A percentile compares a stretch with the other conserved stretches of the same genome.
These are phyloP conservation scores for Thamnaconus septentrionalis DNA, from an alignment of 2,113 vertebrate species.

Conservation along the genomic window DNA sequence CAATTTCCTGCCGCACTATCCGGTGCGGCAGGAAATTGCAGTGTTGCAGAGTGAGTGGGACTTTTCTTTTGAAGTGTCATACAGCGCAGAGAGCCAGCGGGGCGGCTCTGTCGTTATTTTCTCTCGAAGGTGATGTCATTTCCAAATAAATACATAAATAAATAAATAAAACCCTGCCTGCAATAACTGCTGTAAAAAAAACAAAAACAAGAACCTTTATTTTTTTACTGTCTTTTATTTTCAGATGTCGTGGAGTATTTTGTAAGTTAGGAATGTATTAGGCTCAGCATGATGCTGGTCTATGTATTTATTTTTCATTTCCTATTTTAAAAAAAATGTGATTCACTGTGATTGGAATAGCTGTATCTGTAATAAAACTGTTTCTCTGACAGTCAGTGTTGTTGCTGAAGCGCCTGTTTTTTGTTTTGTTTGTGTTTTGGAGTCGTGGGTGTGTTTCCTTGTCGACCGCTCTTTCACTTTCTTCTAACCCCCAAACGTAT, in stretches of 20 bases:
- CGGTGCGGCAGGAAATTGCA: background rate
- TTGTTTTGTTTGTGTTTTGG: too few relatives aligned
- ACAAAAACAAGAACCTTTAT: background rate
- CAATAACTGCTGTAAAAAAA: slow-evolving; percentile 1
- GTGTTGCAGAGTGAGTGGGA: background rate
- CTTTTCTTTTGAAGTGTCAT: background rate
- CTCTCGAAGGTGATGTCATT: background rate
- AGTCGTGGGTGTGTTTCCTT: too few relatives aligned
- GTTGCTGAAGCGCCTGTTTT: too few relatives aligned
- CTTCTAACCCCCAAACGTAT: too few relatives aligned
- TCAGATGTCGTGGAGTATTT: background rate
- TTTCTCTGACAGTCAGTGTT: background rate
- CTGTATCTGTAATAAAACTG: background rate
- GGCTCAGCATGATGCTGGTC: background rate
- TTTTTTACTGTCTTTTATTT: slow-evolving; percentile 4
- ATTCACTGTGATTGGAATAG: slow-evolving; percentile 16
- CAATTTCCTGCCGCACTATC: too few relatives aligned
- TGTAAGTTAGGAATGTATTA: background rate
- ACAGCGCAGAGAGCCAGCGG: background rate
- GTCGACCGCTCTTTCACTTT: too few relatives aligned
- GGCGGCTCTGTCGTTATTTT: too few relatives aligned
- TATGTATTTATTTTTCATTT: background rate
- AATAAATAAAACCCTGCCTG: background rate
- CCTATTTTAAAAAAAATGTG: background rate
- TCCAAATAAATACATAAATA: too few relatives aligned